Percentiles rank a stretch among this genome's conserved stretches.
phyloP scores from a whole-genome alignment of 2,797 vertebrate species.

The Sarcophilus harrisii region DNA sequence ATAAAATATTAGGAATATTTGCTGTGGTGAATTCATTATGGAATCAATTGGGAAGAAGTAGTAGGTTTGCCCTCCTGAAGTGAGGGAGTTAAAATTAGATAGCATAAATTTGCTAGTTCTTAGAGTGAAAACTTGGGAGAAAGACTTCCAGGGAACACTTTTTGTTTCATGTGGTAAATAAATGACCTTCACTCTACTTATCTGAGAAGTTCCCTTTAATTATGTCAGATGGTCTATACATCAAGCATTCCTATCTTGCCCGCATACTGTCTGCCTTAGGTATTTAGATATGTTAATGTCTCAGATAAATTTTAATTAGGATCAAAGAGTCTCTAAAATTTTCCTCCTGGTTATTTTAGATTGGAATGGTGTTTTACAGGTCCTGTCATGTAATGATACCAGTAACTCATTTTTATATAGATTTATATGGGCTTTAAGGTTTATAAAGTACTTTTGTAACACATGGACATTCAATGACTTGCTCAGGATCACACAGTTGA shows the following conservation, averaged over 20 bases:
- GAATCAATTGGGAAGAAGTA: neutral
- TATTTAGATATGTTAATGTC: conserved; percentile 36
- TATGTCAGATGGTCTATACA: neutral
- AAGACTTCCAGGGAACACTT: neutral
- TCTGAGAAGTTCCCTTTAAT: neutral
- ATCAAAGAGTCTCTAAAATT: conserved; percentile 55
- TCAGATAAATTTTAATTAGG: conserved; percentile 24
- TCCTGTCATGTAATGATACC: neutral
- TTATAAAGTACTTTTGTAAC: neutral
- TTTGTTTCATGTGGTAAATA: neutral
- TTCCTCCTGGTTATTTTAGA: neutral
- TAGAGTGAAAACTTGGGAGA: neutral
- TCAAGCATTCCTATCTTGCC: neutral
- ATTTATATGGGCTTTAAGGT: neutral
- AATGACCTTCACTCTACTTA: neutral
- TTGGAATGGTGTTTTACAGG: neutral
- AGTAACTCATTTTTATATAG: neutral
- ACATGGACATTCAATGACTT: neutral
- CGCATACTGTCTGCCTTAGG: neutral
- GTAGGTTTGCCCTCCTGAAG: neutral
- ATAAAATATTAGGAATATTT: neutral
- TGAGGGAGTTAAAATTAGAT: neutral
- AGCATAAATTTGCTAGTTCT: neutral
- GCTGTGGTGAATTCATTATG: neutral
- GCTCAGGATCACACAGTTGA: neutral